A percentile compares a stretch with the other conserved stretches of the same genome.
These are phyloP conservation scores for Xestia xanthographa DNA, from an alignment of 2,888 invertebrate genomes.

Conservation along the genomic window DNA sequence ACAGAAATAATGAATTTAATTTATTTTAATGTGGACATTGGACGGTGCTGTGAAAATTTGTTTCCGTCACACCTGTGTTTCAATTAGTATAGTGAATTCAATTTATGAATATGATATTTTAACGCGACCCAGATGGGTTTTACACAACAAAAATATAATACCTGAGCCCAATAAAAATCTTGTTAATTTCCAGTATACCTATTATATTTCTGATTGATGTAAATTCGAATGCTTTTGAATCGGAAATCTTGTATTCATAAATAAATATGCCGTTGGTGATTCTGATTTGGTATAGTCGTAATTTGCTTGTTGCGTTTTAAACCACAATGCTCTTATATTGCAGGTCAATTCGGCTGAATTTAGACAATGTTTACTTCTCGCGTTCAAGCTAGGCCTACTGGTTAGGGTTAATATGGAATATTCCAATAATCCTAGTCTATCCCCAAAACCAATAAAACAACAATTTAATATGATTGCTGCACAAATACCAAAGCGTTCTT, in stretches of 20 bases:
- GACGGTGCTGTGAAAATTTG: conserved; percentile 13
- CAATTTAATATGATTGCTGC: background rate
- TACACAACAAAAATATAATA: background rate
- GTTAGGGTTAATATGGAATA: background rate
- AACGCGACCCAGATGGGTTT: conserved; percentile 21
- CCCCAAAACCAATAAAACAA: background rate
- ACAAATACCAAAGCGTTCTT: background rate
- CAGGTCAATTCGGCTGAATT: background rate
- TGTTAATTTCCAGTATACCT: background rate
- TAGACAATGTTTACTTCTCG: background rate
- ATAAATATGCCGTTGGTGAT: background rate
- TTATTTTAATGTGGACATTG: conserved; percentile 42
- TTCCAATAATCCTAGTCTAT: background rate
- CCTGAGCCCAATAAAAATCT: background rate
- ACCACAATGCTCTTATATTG: background rate
- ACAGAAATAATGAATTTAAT: conserved; percentile 2
- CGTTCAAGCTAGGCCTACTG: background rate
- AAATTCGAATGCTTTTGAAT: background rate
- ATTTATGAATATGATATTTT: conserved; percentile 35
- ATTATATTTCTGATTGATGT: background rate
- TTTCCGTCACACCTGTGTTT: conserved; percentile 40
- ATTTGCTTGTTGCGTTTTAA: background rate
- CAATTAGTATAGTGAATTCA: conserved; percentile 33
- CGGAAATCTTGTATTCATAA: background rate
- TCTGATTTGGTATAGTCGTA: background rate